Evolutionary conservation across 2,797 vertebrate species (phyloP), one percentile per base, ranked within the genome.

Genomic region (Streptopelia turtur): DNA sequence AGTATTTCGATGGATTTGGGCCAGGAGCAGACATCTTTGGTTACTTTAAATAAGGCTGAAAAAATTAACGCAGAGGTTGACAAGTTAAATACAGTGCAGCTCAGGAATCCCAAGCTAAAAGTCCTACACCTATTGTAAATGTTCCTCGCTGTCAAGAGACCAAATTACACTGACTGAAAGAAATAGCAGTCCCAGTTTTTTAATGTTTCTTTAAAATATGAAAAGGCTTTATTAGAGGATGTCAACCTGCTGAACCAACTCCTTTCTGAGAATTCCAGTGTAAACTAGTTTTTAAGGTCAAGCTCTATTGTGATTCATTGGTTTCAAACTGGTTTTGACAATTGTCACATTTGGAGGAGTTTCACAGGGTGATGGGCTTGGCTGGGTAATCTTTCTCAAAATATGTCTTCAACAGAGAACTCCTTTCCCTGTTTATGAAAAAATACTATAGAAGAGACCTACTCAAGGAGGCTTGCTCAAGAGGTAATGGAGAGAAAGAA

Each of bases 21-120:
- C 87, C 77, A 75, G 72, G 50, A 87, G 55, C 35, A 89, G 75
- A 30, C 41, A 50, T 45, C 30, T 69, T 77, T 78, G 76, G 63
- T 69, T 89, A 75, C 72, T 88, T 91, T 49, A 93, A 93, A 87
- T 65, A 83, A 79, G 30, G 30, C 39, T 84, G 81, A 74, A 93
- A 82, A 80, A 84, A 33, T n/a, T 50, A 71, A 49, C 52, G 83
- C 8, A 1, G 47, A 77, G 45, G 71, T 87, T 77, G 83, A 81
- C 72, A 69, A 75, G 41, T 85, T 87, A 87, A 80, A 83, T 63
- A 16, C 21, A n/a, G 9, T 16, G 57, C 20, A 91, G n/a, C 35
- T 91, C 41, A 41, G 87, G 82, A 78, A 88, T 86, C 31, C 30
- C 18, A 45, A 15, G 28, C 37, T 89, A 37, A 87, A 86, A 89